Percentiles rank a stretch among this genome's conserved stretches.
Conservation (phyloP, 1,140 invertebrate genomes). For the Drosophila fuyamai region DNA sequence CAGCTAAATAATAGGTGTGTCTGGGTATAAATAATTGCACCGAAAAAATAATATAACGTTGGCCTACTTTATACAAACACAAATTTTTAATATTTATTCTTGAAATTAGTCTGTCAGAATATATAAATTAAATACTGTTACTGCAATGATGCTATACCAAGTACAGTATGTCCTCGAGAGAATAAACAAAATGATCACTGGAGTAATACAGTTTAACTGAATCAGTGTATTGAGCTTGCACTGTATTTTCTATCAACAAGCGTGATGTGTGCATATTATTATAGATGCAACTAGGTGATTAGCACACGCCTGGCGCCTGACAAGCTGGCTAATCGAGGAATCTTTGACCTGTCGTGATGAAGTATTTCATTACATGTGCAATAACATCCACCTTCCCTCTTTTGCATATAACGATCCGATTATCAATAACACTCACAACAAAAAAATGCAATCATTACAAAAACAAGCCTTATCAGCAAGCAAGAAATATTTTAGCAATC, state of each 20-base stretch:
- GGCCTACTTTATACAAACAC: no score
- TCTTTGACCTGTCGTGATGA: conserved; percentile 28
- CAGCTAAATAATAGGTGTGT: conserved; percentile 11
- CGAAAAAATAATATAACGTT: neutral
- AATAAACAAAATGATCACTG: no score
- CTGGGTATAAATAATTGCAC: neutral
- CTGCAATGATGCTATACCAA: no score
- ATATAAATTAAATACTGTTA: no score
- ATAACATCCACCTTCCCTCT: neutral
- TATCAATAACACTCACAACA: conserved; percentile 8
- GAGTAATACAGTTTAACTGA: no score
- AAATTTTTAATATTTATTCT: no score
- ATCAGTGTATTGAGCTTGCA: no score
- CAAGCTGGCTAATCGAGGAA: conserved; percentile 9
- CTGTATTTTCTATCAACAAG: neutral
- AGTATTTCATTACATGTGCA: conserved; percentile 21
- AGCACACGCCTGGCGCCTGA: conserved; percentile 15
- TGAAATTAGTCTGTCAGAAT: no score
- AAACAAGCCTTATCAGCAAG: conserved; percentile 11
- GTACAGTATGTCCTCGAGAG: no score
- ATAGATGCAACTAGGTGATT: conserved; percentile 14
- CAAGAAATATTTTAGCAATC: conserved; percentile 28
- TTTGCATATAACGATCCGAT: conserved; percentile 9
- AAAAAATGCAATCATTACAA: conserved; percentile 10
- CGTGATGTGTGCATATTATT: neutral